phyloP scores from a whole-genome alignment of 2,113 vertebrate species.

The Xiphorhynchus elegans region DNA sequence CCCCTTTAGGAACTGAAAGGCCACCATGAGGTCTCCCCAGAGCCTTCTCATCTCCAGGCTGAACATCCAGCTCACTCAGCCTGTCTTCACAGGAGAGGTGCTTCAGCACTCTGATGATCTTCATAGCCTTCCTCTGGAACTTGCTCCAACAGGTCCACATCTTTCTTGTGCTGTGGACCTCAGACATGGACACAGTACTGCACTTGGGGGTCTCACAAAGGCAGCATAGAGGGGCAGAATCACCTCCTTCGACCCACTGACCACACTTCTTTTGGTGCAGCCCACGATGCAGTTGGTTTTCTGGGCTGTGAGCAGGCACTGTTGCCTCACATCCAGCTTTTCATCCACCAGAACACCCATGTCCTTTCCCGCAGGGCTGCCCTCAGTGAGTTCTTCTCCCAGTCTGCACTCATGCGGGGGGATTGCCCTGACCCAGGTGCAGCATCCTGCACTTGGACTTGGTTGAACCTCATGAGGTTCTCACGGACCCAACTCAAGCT shows the following conservation, averaged over 20 bases:
- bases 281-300: neutral
- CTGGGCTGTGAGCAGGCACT: neutral
- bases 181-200: neutral
- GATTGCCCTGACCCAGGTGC: neutral
- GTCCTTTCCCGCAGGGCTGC: neutral
- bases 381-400: neutral
- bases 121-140: neutral
- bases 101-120: neutral
- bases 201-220: neutral
- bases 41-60: neutral
- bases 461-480: neutral
- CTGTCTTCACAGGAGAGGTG: neutral
- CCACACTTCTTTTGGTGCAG: neutral
- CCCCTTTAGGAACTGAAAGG: neutral
- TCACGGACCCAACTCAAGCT: neutral
- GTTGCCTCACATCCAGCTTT: neutral
- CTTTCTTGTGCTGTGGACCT: neutral
- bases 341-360: neutral
- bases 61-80: neutral
- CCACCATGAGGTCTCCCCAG: neutral
- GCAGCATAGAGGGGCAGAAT: neutral
- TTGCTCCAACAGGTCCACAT: neutral
- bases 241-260: neutral
- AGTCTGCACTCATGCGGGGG: neutral
- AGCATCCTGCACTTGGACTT: neutral